Conservation (phyloP, 2,797 vertebrate species). For the Enoplosus armatus region DNA sequence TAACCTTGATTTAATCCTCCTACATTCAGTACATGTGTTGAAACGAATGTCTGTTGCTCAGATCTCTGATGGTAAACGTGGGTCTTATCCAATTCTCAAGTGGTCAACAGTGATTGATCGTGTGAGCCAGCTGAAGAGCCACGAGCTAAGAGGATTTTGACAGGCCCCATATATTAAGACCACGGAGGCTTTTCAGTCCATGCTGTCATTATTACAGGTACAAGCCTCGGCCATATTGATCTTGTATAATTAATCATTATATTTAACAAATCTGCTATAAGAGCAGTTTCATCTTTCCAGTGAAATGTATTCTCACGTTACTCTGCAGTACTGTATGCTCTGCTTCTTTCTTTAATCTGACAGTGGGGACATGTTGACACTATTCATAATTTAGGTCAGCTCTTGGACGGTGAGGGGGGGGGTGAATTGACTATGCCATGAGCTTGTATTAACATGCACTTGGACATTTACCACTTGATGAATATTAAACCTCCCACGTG, state of each 20-base stretch:
- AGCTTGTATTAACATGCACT: constrained; percentile 56
- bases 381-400: constrained; percentile 61
- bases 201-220: constrained; percentile 58
- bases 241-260: constrained; percentile 52
- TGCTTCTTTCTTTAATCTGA: constrained; percentile 29
- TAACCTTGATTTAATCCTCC: constrained; percentile 13
- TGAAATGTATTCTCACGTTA: constrained; percentile 21
- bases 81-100: constrained; percentile 26
- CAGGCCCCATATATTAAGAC: constrained; percentile 71
- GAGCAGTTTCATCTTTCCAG: constrained; percentile 29
- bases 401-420: constrained; percentile 45
- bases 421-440: constrained; percentile 36
- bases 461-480: constrained; percentile 69
- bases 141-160: constrained; percentile 68
- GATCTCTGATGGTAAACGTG: constrained; percentile 22
- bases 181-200: constrained; percentile 47
- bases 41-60: neutral
- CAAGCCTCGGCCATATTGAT: constrained; percentile 55
- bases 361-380: constrained; percentile 34
- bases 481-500: constrained; percentile 62
- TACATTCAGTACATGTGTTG: neutral
- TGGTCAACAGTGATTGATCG: constrained; percentile 68
- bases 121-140: constrained; percentile 46
- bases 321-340: neutral
- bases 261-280: constrained; percentile 31